Evolutionary conservation across 2,113 vertebrate genomes (phyloP), one percentile per base, ranked within the genome.

Genomic region (Dipodomys merriami): DNA sequence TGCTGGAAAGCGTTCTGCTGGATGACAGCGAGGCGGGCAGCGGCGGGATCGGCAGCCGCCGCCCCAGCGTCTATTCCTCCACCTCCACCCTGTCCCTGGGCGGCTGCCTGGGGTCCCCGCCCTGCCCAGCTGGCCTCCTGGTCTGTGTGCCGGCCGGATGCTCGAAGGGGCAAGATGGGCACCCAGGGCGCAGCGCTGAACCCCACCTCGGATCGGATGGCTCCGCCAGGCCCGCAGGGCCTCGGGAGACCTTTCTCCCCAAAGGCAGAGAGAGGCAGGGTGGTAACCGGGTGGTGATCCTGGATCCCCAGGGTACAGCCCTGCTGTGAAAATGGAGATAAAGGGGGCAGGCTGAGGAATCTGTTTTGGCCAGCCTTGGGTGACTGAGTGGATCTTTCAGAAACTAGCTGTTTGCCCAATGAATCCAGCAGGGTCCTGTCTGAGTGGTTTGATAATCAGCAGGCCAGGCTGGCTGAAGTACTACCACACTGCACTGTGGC

Each of bases 1-100:
- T 98, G 91, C 97, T 98, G 87, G 98, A 98, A 95, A 98, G 93
- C 7, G 98, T 98, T 69, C 95, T 98, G 96, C 85, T 95, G 44
- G 98, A 98, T 29, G 98, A 98, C 94, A 90, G 97, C 53, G 98
- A 98, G 30, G 30, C 57, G 39, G 39, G 39, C 23, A 78, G 74
- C 1, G 19, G 87, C 0, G 0, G 57, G 20, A 0, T 25, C 8
- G 65, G 97, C 12, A 95, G 97, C 3, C 83, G 65, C 71, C 68
- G 22, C 35, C 92, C 82, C 30, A 62, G 71, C 2, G 10, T 65
- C 85, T 44, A 90, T 39, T 82, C 90, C 78, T 8, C 76, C 7
- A 11, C 74, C 33, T 72, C 77, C 20, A 7, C 35, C 1, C 9
- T 2, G 13, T 71, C 27, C 5, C 83, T 49, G 8, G 0, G 25